Evolutionary conservation across 1,140 invertebrate genomes (phyloP).

Genomic region (Copidosoma floridanum): DNA sequence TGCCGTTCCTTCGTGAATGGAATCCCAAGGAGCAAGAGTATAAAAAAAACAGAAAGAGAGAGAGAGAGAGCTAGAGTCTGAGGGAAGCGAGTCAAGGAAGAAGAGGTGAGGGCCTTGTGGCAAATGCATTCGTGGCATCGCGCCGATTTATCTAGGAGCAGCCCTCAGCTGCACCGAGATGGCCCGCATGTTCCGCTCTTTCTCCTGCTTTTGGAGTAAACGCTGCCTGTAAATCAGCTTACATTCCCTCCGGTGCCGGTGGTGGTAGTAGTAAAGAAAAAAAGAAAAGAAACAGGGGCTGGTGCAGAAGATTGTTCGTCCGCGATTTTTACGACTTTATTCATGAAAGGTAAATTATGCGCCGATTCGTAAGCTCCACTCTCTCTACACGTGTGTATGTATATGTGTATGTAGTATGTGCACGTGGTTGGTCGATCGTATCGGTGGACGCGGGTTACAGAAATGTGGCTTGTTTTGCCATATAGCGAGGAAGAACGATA

Average conservation of each 20-base stretch:
- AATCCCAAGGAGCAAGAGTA: no score
- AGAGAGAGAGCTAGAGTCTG: background rate
- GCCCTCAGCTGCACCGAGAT: constrained; percentile 12
- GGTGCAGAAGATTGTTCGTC: constrained; percentile 3
- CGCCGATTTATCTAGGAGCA: constrained; percentile 38
- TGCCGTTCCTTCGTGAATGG: no score
- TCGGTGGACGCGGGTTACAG: no score
- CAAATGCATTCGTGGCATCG: constrained; percentile 17
- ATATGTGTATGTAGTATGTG: no score
- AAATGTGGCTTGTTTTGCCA: no score
- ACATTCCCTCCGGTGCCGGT: constrained; percentile 28
- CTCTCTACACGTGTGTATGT: no score
- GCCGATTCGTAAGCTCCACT: background rate
- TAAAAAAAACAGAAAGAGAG: background rate
- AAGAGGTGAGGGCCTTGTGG: background rate
- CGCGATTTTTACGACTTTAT: constrained; percentile 19
- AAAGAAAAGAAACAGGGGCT: background rate
- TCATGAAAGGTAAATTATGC: constrained; percentile 20
- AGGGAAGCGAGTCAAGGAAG: background rate
- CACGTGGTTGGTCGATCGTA: no score
- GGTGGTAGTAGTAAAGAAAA: background rate
- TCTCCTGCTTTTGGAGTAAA: constrained; percentile 22
- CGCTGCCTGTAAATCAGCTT: constrained; percentile 35
- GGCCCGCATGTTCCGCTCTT: constrained; percentile 19
- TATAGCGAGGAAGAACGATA: no score